Base-by-base conservation (phyloP, 2,113 vertebrate species). In the Malurus elegans region DNA sequence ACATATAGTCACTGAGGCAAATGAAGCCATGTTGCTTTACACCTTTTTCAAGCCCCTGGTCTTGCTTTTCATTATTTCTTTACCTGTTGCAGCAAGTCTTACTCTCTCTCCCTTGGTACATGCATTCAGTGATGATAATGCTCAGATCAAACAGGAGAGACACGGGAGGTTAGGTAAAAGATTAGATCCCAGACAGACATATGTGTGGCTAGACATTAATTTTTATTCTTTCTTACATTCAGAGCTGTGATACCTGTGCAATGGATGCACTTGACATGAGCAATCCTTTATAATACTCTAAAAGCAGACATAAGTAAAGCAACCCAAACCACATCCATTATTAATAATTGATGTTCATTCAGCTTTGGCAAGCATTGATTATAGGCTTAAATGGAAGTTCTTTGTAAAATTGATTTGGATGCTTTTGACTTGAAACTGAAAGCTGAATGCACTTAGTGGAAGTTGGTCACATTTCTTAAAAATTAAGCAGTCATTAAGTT, bases 311-410 rank as follows among this genome's bases (percentile, higher is more conserved):
- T 96, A 96, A 98, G 91, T 97, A 96, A 97, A 97, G 90, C 70
- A 95, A 70, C 34, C 44, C 36, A 95, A 97, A 95, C 93, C 97
- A 96, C 93, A 97, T 97, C 78, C 82, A 97, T 89, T 88, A 90
- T 98, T 96, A 98, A 98, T 98, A 98, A 97, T 92, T 96, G 79
- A 97, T 97, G 87, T 72, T 96, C 92, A 95, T 95, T 97, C 90
- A 95, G 72, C 93, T 97, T 97, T 94, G 96, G 93, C 66, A 95
- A 97, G 45, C 84, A 97, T 97, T 94, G 97, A 97, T 97, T 97
- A 98, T 97, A 97, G 89, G 74, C 83, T 95, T 97, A 96, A 97
- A 98, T 96, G 86, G 87, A 96, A 96, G 86, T 90, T 95, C 71
- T 94, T 95, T 91, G 71, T 80, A 85, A 38, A 93, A 98, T 95